A percentile compares a stretch with the other conserved stretches of the same genome.
These are phyloP conservation scores for Tipula vernalis DNA, from an alignment of 2,888 invertebrate species.

Conservation along the genomic window DNA sequence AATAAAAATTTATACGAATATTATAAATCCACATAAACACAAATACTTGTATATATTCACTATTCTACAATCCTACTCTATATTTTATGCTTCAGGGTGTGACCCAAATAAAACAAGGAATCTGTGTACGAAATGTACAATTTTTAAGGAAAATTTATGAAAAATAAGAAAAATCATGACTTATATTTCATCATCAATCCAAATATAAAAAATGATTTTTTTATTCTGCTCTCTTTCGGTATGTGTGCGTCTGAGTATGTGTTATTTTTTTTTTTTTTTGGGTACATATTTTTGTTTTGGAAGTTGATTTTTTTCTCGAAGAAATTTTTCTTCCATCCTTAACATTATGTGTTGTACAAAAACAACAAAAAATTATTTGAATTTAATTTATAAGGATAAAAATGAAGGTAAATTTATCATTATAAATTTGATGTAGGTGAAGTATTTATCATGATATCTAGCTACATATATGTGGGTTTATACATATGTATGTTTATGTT, in stretches of 20 bases:
- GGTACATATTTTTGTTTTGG: neutral
- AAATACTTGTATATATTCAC: neutral
- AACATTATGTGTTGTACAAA: neutral
- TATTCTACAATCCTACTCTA: neutral
- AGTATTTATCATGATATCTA: conserved; percentile 4
- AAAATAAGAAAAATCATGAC: conserved; percentile 4
- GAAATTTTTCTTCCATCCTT: neutral
- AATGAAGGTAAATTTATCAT: neutral
- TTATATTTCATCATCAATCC: neutral
- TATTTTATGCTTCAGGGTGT: neutral
- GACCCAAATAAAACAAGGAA: neutral
- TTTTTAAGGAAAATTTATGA: conserved; percentile 4
- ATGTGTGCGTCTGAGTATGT: neutral
- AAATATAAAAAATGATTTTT: neutral
- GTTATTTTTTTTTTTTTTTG: neutral
- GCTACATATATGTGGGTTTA: neutral
- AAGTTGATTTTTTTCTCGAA: neutral
- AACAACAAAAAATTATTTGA: neutral
- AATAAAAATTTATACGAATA: neutral
- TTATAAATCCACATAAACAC: neutral
- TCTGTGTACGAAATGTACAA: neutral
- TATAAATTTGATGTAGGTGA: conserved; percentile 4
- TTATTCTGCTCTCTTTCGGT: neutral
- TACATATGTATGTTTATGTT: neutral
- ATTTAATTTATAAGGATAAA: neutral